A percentile compares a stretch with the other conserved stretches of the same genome.
These are phyloP conservation scores for Cacatua alba DNA, from an alignment of 2,113 vertebrate species.

Conservation along the genomic window DNA sequence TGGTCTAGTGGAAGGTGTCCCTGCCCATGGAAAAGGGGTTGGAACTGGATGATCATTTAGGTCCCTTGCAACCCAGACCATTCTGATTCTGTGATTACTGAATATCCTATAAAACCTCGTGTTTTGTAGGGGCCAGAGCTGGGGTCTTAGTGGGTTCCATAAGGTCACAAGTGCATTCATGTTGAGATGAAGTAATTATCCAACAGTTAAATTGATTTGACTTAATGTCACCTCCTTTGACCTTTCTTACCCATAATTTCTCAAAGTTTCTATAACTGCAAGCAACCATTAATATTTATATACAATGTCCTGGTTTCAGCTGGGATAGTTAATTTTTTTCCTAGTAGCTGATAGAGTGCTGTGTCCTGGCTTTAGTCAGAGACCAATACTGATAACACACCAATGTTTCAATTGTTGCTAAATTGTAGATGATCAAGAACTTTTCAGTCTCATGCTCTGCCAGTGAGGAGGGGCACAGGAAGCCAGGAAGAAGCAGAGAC, in stretches of 20 bases:
- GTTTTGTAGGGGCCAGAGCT: not conserved
- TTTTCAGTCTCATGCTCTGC: not conserved
- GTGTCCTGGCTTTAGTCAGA: not conserved
- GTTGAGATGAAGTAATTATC: not conserved
- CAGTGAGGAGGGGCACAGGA: not conserved
- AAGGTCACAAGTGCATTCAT: not conserved
- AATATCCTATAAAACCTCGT: not conserved
- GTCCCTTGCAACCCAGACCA: not conserved
- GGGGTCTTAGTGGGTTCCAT: not conserved
- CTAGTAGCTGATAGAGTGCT: not conserved
- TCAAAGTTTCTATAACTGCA: not conserved
- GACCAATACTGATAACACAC: not conserved
- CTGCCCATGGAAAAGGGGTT: not conserved
- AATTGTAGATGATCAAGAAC: not conserved
- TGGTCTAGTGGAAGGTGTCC: not conserved
- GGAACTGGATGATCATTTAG: not conserved
- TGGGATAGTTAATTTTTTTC: not conserved
- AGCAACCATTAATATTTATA: not conserved
- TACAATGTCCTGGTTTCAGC: not conserved
- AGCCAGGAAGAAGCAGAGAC: not conserved
- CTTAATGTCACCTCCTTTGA: not conserved
- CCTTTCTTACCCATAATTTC: not conserved
- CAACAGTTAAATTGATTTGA: not conserved
- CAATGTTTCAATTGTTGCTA: not conserved
- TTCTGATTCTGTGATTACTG: not conserved